A percentile compares a stretch with the other conserved stretches of the same genome.
phyloP scores from a whole-genome alignment of 1,140 invertebrate species.

The Bombus impatiens region DNA sequence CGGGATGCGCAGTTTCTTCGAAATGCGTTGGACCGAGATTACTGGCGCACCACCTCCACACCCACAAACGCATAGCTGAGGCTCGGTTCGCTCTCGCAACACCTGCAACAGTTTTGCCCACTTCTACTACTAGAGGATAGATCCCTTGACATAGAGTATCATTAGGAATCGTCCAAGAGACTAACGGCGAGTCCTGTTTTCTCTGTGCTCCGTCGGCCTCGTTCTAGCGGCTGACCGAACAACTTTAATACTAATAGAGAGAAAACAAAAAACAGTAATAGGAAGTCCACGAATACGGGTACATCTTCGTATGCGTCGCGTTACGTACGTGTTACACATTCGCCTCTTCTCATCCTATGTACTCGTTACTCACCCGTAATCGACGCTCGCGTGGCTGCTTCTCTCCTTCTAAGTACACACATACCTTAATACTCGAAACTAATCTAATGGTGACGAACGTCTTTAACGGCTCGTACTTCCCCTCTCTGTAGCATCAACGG shows the following conservation, averaged over 20 bases:
- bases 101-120: conserved; percentile 82
- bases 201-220: conserved; percentile 58
- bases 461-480: conserved; percentile 28
- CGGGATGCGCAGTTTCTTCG: conserved; percentile 95
- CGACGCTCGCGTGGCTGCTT: conserved; percentile 29
- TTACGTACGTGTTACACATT: conserved; percentile 22
- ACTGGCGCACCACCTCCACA: conserved; percentile 76
- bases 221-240: conserved; percentile 66
- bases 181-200: not conserved
- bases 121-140: conserved; percentile 78
- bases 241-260: conserved; percentile 21
- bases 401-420: conserved; percentile 20
- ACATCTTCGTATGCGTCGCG: conserved; percentile 27
- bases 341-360: conserved; percentile 2
- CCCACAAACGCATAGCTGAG: conserved; percentile 81
- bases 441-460: not conserved
- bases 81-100: conserved; percentile 80
- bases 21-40: conserved; percentile 91
- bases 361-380: conserved; percentile 10
- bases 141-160: not conserved
- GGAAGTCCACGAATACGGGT: not conserved
- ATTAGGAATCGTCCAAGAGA: conserved; percentile 24
- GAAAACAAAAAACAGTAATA: not conserved
- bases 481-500: not conserved
- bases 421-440: conserved; percentile 29